A percentile compares a stretch with the other conserved stretches of the same genome.
These are phyloP conservation scores for Crocallis elinguaria DNA, from an alignment of 2,888 invertebrate species.

Conservation along the genomic window DNA sequence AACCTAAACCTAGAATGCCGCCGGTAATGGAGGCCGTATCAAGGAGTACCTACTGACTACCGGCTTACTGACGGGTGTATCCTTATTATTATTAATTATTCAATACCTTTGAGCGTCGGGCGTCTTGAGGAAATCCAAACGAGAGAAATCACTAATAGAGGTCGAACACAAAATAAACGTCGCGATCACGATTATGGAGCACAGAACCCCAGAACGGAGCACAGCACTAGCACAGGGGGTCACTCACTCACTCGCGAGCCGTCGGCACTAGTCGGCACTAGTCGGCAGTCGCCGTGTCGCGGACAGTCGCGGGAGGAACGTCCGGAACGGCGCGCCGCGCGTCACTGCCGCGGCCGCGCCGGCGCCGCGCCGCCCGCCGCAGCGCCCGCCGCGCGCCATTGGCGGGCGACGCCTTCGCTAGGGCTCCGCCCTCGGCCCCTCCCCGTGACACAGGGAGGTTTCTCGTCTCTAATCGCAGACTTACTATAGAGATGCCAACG, in stretches of 20 bases:
- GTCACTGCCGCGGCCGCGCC: constrained; percentile 46
- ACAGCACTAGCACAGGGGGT: constrained; percentile 15
- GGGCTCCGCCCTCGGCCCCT: background rate
- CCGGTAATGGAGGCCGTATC: too few relatives aligned
- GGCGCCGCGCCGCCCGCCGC: constrained; percentile 26
- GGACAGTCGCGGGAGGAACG: constrained; percentile 37
- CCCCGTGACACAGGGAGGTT: too few relatives aligned
- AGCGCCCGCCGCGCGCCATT: constrained; percentile 19
- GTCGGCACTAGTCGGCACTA: background rate
- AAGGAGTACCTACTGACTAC: too few relatives aligned
- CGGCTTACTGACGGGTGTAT: background rate
- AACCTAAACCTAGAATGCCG: too few relatives aligned
- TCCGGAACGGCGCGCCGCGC: constrained; percentile 58
- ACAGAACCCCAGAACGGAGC: constrained; percentile 7
- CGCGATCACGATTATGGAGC: background rate
- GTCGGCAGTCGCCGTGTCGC: constrained; percentile 29
- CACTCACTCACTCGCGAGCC: constrained; percentile 1
- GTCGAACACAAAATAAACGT: background rate
- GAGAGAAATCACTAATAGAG: background rate
- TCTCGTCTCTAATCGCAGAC: too few relatives aligned
- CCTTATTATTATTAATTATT: background rate
- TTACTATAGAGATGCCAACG: too few relatives aligned
- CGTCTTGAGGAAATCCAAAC: constrained; percentile 6
- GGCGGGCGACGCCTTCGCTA: constrained; percentile 5
- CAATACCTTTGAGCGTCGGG: constrained; percentile 4